Base-by-base conservation (phyloP, 2,797 vertebrate species). In the Distichodus sexfasciatus region DNA sequence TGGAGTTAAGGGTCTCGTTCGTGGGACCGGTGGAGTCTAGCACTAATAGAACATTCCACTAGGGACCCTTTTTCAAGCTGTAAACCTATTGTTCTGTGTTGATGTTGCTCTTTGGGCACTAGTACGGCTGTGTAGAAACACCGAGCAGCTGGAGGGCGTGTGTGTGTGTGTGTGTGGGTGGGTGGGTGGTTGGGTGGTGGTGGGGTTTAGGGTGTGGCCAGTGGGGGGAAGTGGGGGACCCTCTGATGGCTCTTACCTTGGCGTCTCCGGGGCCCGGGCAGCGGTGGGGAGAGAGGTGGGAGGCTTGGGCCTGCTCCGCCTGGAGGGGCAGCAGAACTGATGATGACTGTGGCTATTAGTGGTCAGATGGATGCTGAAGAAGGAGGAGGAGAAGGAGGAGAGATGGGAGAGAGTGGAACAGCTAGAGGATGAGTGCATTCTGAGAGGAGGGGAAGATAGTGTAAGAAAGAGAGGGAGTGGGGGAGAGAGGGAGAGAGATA, bases 311-410 rank as follows among this genome's bases (percentile, higher is more conserved):
- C 46, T 78, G 38, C 71, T 63, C 31, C 63, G 26, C 50, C 76
- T 71, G 63, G 79, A 65, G 48, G 71, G 67, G 50, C 76, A 80
- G 71, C 70, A 74, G 68, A 80, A 80, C 66, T 74, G 76, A 77
- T 80, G 78, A 62, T 79, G 72, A 66, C 54, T 68, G 54, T 59
- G 65, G 66, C 75, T 80, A 76, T 76, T 70, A 78, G 68, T 1
- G 6, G 31, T 57, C 11, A 46, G 75, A 54, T 73, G 59, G 28
- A 23, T 36, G 61, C 59, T 75, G 75, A 75, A 66, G 57, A 65
- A 72, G 47, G 50, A 53, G 57, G 55, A 26, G 54, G 50, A 53
- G 57, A 50, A 26, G 54, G 74, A 36, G 41, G 70, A 73, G 54
- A 69, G 55, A 78, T 78, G 67, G 59, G 54, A 60, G 70, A 80